Conservation (phyloP, 2,113 vertebrate species). For the Pollachius pollachius region DNA sequence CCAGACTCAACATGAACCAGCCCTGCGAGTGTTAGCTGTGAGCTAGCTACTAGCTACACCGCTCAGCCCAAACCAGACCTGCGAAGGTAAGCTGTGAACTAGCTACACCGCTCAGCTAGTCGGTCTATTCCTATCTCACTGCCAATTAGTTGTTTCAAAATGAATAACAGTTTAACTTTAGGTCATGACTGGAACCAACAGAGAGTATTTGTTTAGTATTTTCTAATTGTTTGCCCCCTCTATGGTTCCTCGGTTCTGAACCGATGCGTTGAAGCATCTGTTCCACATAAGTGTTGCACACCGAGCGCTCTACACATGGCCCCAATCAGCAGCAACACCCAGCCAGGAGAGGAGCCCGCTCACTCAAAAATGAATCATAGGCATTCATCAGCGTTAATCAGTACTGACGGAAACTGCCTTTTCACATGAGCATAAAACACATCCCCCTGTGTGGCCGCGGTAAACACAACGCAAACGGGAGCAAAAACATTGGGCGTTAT, state of each 20-base stretch:
- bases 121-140: too few relatives aligned
- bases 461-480: constrained; percentile 53
- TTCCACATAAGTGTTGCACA: constrained; percentile 46
- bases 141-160: too few relatives aligned
- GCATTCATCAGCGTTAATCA: constrained; percentile 67
- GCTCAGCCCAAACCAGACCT: too few relatives aligned
- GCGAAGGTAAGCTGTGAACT: too few relatives aligned
- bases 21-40: constrained; percentile 11
- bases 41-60: background rate
- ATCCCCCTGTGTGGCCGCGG: constrained; percentile 47
- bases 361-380: constrained; percentile 59
- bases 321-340: constrained; percentile 59
- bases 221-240: constrained; percentile 32
- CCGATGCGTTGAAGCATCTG: constrained; percentile 47
- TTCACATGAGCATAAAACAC: constrained; percentile 66
- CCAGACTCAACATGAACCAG: constrained; percentile 64
- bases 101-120: too few relatives aligned
- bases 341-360: constrained; percentile 40
- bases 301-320: constrained; percentile 57
- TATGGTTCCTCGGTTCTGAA: constrained; percentile 23
- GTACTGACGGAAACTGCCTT: constrained; percentile 68
- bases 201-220: constrained; percentile 17
- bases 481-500: constrained; percentile 19
- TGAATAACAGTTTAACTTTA: background rate
- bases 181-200: constrained; percentile 21